Evolutionary conservation across 2,888 invertebrate genomes (phyloP).

Genomic region (Campoletis raptor): DNA sequence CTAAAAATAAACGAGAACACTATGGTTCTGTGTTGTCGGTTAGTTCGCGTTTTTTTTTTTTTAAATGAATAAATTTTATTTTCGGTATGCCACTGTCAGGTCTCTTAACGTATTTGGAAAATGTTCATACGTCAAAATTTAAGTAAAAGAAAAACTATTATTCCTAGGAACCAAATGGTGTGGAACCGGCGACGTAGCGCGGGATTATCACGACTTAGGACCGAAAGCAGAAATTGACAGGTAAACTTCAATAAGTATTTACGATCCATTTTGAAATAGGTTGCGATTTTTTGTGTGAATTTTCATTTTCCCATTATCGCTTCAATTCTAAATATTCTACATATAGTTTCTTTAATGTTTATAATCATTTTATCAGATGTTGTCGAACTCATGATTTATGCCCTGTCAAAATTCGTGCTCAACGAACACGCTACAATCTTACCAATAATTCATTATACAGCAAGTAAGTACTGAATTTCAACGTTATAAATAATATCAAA

Average conservation of each 20-base stretch:
- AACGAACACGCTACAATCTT: constrained; percentile 91
- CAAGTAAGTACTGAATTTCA: constrained; percentile 86
- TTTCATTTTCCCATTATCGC: no score
- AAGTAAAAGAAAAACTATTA: neutral
- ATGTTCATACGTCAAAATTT: neutral
- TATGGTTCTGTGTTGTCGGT: neutral
- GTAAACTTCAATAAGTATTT: constrained; percentile 67
- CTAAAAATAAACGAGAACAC: neutral
- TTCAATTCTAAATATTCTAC: no score
- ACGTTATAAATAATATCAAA: neutral
- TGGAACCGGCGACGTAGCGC: constrained; percentile 95
- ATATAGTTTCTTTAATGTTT: neutral
- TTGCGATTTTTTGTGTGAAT: no score
- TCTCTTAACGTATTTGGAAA: neutral
- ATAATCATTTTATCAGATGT: constrained; percentile 86
- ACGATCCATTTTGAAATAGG: no score
- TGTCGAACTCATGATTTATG: constrained; percentile 97
- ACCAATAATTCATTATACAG: constrained; percentile 94
- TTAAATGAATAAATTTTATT: neutral
- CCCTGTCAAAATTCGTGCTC: constrained; percentile 91
- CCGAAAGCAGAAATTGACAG: constrained; percentile 86
- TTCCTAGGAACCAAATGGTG: constrained; percentile 95
- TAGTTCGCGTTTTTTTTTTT: neutral
- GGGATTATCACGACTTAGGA: constrained; percentile 94
- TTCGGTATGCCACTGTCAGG: neutral